phyloP scores from a whole-genome alignment of 2,797 vertebrate genomes.

The Poliocrania exsul region DNA sequence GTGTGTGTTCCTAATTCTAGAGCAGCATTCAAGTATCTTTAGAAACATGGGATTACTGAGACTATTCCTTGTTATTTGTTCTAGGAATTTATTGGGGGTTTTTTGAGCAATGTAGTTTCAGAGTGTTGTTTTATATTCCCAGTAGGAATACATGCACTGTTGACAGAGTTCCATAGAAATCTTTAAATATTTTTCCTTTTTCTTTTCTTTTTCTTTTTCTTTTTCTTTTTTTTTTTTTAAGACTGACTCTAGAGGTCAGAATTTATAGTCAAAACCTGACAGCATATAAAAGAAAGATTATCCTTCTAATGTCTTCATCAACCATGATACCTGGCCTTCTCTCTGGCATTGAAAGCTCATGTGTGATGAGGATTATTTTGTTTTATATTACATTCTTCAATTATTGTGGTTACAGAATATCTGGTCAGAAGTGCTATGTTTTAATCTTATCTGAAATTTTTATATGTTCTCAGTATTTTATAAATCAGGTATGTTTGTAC shows the following conservation, averaged over 20 bases:
- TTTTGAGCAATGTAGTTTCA: not conserved
- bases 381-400: not conserved
- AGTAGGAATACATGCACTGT: not conserved
- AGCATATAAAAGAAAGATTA: not conserved
- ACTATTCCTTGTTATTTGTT: not conserved
- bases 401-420: not conserved
- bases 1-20: not conserved
- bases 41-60: not conserved
- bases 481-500: not conserved
- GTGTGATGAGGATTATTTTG: not conserved
- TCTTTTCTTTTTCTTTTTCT: rapidly evolving
- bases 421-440: not conserved
- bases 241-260: not conserved
- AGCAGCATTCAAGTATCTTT: not conserved
- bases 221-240: rapidly evolving
- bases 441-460: not conserved
- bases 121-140: not conserved
- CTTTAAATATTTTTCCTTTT: not conserved
- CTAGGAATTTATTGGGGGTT: not conserved
- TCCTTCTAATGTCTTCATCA: not conserved
- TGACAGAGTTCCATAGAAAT: not conserved
- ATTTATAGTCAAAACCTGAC: not conserved
- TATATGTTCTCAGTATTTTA: not conserved
- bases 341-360: not conserved
- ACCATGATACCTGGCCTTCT: not conserved